Percentiles rank a stretch among this genome's conserved stretches.
These are phyloP conservation scores for Dryoscopus gambensis DNA, from an alignment of 2,113 vertebrate genomes.

Conservation along the genomic window DNA sequence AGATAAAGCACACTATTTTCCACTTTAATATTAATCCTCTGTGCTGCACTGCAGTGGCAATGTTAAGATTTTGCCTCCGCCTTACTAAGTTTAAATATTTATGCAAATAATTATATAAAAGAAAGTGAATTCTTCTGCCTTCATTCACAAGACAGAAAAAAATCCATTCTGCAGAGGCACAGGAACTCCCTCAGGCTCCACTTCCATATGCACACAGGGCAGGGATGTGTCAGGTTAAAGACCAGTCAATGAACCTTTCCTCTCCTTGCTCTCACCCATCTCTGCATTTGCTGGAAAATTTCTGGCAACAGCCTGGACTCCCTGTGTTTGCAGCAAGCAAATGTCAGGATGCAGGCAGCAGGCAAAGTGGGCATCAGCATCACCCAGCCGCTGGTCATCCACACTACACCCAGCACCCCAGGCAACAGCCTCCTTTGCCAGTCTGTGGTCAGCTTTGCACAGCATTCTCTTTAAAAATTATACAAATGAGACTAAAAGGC, in stretches of 20 bases:
- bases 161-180: background rate
- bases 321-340: background rate
- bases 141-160: background rate
- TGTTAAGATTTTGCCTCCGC: background rate
- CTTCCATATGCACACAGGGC: accelerated
- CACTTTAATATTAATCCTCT: background rate
- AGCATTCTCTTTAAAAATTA: background rate
- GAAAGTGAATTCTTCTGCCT: background rate
- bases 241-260: background rate
- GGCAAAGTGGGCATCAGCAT: background rate
- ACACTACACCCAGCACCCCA: background rate
- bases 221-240: background rate
- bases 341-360: background rate
- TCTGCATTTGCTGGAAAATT: background rate
- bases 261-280: background rate
- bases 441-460: background rate
- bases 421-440: background rate
- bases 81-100: background rate
- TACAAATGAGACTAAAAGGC: background rate
- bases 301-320: background rate
- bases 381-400: background rate
- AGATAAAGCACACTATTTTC: background rate
- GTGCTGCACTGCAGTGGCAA: background rate
- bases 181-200: background rate
- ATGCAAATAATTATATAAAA: background rate